Percentiles rank a stretch among this genome's conserved stretches.
Conservation (phyloP, 2,888 invertebrate genomes). For the Cloeon dipterum region DNA sequence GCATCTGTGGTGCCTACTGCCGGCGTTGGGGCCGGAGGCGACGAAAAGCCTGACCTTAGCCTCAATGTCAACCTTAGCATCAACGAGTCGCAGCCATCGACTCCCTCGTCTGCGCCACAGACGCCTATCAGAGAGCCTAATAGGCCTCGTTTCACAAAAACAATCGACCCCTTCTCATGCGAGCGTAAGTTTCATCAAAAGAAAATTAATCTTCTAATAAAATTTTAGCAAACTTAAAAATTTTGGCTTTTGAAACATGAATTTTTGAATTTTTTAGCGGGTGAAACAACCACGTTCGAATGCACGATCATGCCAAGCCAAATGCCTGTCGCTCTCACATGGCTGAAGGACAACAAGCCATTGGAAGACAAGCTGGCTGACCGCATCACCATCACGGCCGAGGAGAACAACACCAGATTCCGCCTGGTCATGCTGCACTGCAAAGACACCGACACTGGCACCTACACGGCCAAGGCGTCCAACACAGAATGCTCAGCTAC, state of each 20-base stretch:
- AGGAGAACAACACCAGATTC: conserved; percentile 32
- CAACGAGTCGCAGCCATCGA: conserved; percentile 13
- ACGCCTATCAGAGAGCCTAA: conserved; percentile 10
- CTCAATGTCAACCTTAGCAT: conserved; percentile 9
- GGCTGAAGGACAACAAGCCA: conserved; percentile 75
- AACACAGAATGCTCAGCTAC: conserved; percentile 50
- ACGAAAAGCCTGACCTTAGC: conserved; percentile 2
- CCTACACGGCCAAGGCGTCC: conserved; percentile 73
- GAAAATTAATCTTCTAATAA: not conserved
- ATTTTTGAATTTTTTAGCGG: conserved; percentile 34
- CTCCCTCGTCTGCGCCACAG: conserved; percentile 8
- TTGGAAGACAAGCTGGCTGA: conserved; percentile 52
- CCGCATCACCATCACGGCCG: conserved; percentile 36
- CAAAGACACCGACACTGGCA: conserved; percentile 52
- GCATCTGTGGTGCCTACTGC: conserved; percentile 13
- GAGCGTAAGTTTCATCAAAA: conserved; percentile 12
- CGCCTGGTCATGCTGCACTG: conserved; percentile 55
- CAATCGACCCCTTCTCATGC: conserved; percentile 37
- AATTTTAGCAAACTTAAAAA: not conserved
- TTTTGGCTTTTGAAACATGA: too few relatives aligned
- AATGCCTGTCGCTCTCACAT: conserved; percentile 34
- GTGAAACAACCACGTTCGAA: conserved; percentile 61
- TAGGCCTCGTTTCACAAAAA: conserved; percentile 42
- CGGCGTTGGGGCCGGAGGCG: conserved; percentile 2
- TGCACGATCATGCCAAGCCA: conserved; percentile 41